phyloP scores from a whole-genome alignment of 2,888 invertebrate species.

The Anagyrus pseudococci region DNA sequence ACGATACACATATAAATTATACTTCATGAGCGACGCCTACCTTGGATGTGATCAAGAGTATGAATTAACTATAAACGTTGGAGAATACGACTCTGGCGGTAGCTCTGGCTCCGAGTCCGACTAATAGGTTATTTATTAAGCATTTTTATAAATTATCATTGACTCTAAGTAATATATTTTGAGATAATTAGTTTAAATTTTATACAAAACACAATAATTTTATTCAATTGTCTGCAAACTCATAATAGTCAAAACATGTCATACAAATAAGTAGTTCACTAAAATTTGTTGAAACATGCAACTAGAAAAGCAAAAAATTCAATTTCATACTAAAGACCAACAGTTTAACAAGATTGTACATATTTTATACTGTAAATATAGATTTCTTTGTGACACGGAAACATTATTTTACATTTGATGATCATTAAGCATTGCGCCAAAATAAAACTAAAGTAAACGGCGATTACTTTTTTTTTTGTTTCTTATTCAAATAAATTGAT shows the following conservation, averaged over 20 bases:
- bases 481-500: too few species aligned
- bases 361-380: conserved; percentile 18
- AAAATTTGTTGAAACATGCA: too few species aligned
- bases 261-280: too few species aligned
- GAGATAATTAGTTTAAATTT: neutral
- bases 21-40: conserved; percentile 99
- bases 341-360: conserved; percentile 8
- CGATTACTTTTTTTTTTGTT: too few species aligned
- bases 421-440: neutral
- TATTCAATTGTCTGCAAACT: too few species aligned
- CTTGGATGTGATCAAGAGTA: conserved; percentile 99
- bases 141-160: too few species aligned
- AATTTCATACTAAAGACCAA: neutral
- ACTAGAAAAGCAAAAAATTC: neutral
- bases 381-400: neutral
- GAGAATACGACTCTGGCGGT: conserved; percentile 74
- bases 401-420: neutral
- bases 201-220: neutral
- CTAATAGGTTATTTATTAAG: conserved; percentile 50
- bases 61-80: conserved; percentile 85
- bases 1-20: conserved; percentile 90
- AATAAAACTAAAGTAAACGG: neutral
- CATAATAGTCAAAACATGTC: too few species aligned
- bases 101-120: conserved; percentile 66
- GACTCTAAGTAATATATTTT: neutral